Conservation (phyloP, 2,888 invertebrate genomes). For the Nebria brevicollis region DNA sequence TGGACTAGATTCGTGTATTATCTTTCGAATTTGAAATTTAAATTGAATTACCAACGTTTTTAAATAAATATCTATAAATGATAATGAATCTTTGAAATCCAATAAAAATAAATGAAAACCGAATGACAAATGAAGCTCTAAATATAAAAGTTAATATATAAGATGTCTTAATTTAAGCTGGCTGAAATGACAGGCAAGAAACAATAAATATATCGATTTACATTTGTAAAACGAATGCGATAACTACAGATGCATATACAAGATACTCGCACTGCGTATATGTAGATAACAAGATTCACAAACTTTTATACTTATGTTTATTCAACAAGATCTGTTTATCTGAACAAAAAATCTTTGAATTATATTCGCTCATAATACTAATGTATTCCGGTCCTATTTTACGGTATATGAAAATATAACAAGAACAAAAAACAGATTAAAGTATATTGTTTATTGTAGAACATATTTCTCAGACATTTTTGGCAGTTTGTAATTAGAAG, state of each 20-base stretch:
- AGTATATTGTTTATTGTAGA: constrained; percentile 12
- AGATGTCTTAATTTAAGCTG: constrained; percentile 42
- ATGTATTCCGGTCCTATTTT: constrained; percentile 8
- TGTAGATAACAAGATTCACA: constrained; percentile 11
- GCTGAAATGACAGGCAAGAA: constrained; percentile 33
- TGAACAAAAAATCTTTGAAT: constrained; percentile 17
- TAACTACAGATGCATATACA: neutral
- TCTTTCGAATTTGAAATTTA: no score
- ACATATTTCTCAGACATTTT: neutral
- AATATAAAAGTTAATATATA: constrained; percentile 5
- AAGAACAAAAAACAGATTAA: constrained; percentile 6
- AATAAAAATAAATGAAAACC: neutral
- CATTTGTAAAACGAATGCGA: constrained; percentile 9
- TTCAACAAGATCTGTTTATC: constrained; percentile 25
- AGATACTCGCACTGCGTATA: neutral
- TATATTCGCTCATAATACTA: constrained; percentile 19
- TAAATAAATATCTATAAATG: neutral
- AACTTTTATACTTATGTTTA: constrained; percentile 17
- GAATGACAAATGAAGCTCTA: neutral
- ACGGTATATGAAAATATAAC: neutral
- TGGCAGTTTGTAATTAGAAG: neutral
- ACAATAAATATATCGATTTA: constrained; percentile 45
- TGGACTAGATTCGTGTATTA: no score
- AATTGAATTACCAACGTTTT: no score
- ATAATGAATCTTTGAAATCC: neutral